Conservation (phyloP, 2,888 invertebrate species). For the Macrostomum cliftonense region DNA sequence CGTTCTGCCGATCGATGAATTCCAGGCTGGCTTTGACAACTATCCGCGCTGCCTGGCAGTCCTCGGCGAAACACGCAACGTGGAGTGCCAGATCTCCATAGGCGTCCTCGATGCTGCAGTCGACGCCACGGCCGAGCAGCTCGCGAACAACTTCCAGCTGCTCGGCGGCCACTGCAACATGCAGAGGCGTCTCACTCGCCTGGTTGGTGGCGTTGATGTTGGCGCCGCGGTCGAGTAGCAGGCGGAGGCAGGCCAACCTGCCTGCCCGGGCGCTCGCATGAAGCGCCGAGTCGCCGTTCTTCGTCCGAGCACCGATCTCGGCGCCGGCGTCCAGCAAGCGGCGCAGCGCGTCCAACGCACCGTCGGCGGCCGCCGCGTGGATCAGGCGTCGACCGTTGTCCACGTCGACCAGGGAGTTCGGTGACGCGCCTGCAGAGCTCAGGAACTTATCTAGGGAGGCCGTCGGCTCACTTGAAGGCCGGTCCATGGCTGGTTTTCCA, state of each 20-base stretch:
- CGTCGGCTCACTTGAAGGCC: too few species aligned
- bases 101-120: conserved; percentile 48
- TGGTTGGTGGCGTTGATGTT: neutral
- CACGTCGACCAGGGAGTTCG: too few species aligned
- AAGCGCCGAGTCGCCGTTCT: neutral
- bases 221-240: neutral
- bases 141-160: neutral
- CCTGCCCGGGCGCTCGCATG: neutral
- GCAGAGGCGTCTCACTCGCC: neutral
- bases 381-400: too few species aligned
- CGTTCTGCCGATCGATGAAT: neutral
- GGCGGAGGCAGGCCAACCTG: neutral
- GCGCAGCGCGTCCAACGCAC: too few species aligned
- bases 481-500: too few species aligned
- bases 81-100: conserved; percentile 19
- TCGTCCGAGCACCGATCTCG: too few species aligned
- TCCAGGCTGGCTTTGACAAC: neutral
- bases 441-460: too few species aligned
- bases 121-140: conserved; percentile 40
- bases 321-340: too few species aligned
- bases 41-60: neutral
- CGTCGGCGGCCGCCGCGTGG: too few species aligned
- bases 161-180: neutral
- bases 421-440: too few species aligned
- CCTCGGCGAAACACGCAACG: neutral